A percentile compares a stretch with the other conserved stretches of the same genome.
These are phyloP conservation scores for Meloidogyne floridensis DNA, from an alignment of 1,140 invertebrate genomes.

Conservation along the genomic window DNA sequence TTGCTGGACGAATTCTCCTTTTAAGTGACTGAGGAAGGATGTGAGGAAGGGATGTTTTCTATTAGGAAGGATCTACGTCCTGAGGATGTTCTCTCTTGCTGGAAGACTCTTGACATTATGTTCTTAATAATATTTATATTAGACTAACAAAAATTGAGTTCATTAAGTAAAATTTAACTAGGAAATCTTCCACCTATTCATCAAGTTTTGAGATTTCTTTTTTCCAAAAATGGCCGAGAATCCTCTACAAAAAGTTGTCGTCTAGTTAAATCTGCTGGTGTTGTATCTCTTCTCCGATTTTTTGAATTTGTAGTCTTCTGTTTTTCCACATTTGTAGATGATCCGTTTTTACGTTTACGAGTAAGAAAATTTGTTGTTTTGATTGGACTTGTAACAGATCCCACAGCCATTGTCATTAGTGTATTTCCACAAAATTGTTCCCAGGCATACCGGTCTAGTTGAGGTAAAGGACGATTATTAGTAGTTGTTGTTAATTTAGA, in stretches of 20 bases:
- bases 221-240: neutral
- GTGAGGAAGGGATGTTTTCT: no score
- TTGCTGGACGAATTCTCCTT: no score
- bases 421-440: constrained; percentile 1
- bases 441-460: neutral
- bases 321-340: neutral
- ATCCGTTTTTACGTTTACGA: neutral
- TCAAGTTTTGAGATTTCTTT: neutral
- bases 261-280: neutral
- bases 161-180: no score
- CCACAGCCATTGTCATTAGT: neutral
- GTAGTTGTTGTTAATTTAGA: constrained; percentile 11
- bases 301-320: neutral
- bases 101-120: no score
- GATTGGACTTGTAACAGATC: neutral
- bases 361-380: neutral
- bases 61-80: no score
- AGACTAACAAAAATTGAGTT: no score
- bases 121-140: no score
- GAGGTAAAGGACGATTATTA: neutral
- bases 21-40: no score
- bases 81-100: no score
- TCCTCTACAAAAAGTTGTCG: neutral
- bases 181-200: no score
- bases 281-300: constrained; percentile 4